Percentiles rank a stretch among this genome's conserved stretches.
phyloP scores from a whole-genome alignment of 2,888 invertebrate genomes.

The Xestia c-nigrum region DNA sequence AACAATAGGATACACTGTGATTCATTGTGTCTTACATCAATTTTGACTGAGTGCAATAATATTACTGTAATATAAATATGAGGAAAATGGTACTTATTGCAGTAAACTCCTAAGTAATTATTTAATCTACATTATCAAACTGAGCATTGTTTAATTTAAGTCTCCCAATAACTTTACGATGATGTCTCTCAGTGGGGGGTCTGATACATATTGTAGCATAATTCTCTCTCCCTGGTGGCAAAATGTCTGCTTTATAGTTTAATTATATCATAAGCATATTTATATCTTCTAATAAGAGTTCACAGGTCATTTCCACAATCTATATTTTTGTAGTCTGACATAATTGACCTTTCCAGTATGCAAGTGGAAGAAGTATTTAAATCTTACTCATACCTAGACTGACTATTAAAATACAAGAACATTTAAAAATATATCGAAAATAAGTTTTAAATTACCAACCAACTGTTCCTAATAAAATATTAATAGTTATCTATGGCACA shows the following conservation, averaged over 20 bases:
- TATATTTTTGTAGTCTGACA: conserved; percentile 19
- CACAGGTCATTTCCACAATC: conserved; percentile 48
- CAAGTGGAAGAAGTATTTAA: neutral
- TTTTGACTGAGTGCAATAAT: conserved; percentile 3
- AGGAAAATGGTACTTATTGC: conserved; percentile 38
- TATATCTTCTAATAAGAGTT: conserved; percentile 33
- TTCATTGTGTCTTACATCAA: conserved; percentile 33
- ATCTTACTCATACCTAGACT: neutral
- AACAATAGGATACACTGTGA: conserved; percentile 74
- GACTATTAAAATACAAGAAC: neutral
- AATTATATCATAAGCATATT: conserved; percentile 4
- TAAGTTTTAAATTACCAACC: neutral
- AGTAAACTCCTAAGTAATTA: conserved; percentile 46
- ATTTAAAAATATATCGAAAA: neutral
- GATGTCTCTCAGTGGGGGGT: conserved; percentile 59
- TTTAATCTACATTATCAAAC: conserved; percentile 41
- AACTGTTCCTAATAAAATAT: neutral
- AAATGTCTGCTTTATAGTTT: neutral
- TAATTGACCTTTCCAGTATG: conserved; percentile 26
- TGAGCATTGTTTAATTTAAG: neutral
- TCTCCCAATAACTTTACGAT: conserved; percentile 7
- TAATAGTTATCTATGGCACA: neutral
- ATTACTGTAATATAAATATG: conserved; percentile 29
- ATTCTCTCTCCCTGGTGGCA: conserved; percentile 14
- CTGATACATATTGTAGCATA: neutral